Percentiles rank a stretch among this genome's conserved stretches.
phyloP scores from a whole-genome alignment of 2,888 invertebrate genomes.

The Heteromurus nitidus region DNA sequence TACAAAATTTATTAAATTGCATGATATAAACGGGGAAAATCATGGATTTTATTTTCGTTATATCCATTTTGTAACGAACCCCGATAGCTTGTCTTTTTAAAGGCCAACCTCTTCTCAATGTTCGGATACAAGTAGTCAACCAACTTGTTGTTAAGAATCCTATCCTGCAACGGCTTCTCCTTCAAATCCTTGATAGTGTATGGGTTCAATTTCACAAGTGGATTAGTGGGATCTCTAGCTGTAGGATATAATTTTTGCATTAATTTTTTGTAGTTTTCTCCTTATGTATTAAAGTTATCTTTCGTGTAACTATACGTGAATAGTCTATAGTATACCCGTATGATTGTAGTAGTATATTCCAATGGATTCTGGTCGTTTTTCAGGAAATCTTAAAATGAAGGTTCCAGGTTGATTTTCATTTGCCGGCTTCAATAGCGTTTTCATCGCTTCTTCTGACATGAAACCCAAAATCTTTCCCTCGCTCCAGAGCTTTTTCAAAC shows the following conservation, averaged over 20 bases:
- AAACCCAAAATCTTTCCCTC: slow-evolving; percentile 43
- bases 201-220: slow-evolving; percentile 5
- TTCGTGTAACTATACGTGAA: too few species aligned
- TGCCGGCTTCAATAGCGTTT: not conserved
- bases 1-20: too few species aligned
- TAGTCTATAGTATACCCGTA: not conserved
- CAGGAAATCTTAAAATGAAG: slow-evolving; percentile 49
- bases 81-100: not conserved
- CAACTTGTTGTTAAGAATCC: slow-evolving; percentile 25
- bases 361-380: slow-evolving; percentile 22
- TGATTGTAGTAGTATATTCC: slow-evolving; percentile 34
- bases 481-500: slow-evolving; percentile 34
- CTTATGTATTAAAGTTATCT: too few species aligned
- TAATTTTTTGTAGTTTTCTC: too few species aligned
- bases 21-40: too few species aligned
- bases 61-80: not conserved
- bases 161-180: slow-evolving; percentile 31
- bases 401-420: slow-evolving; percentile 28
- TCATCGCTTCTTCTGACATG: slow-evolving; percentile 26
- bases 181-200: slow-evolving; percentile 49
- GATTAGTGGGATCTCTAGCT: not conserved
- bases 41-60: too few species aligned
- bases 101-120: slow-evolving; percentile 29
- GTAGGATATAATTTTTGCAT: not conserved
- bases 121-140: slow-evolving; percentile 41